Evolutionary conservation across 1,140 invertebrate genomes (phyloP).

Genomic region (Andrena cerasifolii): DNA sequence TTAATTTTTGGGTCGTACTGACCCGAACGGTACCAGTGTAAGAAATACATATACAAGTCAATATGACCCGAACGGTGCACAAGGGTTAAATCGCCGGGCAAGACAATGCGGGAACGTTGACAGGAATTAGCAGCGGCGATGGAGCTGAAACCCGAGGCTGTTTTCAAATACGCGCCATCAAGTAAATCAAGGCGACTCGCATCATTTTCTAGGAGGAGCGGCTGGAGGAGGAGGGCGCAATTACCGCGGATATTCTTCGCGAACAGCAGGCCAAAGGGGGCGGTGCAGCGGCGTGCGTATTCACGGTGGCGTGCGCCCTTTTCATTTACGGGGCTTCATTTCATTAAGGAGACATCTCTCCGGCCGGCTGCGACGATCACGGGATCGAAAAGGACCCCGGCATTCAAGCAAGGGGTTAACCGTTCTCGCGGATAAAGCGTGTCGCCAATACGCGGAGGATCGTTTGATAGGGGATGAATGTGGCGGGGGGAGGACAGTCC

Average conservation of each 20-base stretch:
- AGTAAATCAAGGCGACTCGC: conserved; percentile 17
- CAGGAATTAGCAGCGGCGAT: conserved; percentile 27
- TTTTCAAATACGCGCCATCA: conserved; percentile 38
- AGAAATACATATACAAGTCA: too few relatives aligned
- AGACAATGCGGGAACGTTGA: conserved; percentile 11
- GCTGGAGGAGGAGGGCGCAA: too few relatives aligned
- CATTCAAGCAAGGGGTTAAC: conserved; percentile 16
- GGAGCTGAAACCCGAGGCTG: not conserved
- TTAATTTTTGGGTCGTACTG: too few relatives aligned
- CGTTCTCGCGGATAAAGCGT: conserved; percentile 2
- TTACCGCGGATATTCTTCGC: conserved; percentile 43
- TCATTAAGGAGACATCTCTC: conserved; percentile 47
- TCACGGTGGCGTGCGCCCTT: conserved; percentile 34
- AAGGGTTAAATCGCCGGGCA: not conserved
- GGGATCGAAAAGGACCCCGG: conserved; percentile 12
- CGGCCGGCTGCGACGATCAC: not conserved
- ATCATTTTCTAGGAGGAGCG: conserved; percentile 1
- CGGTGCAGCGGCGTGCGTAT: conserved; percentile 9
- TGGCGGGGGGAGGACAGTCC: too few relatives aligned
- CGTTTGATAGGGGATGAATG: too few relatives aligned
- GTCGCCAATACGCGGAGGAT: not conserved
- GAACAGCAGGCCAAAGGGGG: not conserved
- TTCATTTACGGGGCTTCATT: conserved; percentile 42
- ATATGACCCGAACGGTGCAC: too few relatives aligned
- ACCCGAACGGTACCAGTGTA: too few relatives aligned